Percentiles rank a stretch among this genome's conserved stretches.
Conservation (phyloP, 2,113 vertebrate species). For the Gracilinanus agilis region DNA sequence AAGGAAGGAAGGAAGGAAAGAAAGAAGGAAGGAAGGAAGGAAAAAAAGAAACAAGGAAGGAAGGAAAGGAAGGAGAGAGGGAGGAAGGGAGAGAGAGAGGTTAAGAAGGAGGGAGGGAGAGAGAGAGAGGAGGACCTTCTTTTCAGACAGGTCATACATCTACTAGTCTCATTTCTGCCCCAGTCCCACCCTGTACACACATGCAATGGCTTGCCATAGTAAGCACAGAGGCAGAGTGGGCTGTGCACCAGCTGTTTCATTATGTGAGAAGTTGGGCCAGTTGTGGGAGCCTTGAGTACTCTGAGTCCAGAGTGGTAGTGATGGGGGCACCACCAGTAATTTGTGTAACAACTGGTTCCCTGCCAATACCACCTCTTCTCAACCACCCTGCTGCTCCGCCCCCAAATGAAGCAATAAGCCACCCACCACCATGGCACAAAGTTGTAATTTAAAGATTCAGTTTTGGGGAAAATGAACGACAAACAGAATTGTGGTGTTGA, state of each 20-base stretch:
- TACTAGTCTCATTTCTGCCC: not conserved
- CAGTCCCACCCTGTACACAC: not conserved
- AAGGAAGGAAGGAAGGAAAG: too few species aligned
- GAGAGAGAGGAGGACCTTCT: not conserved
- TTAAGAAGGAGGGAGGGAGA: too few species aligned
- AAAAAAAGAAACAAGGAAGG: too few species aligned
- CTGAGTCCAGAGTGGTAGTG: not conserved
- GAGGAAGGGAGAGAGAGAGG: too few species aligned
- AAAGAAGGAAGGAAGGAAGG: too few species aligned
- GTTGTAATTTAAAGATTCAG: not conserved
- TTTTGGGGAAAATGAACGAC: not conserved
- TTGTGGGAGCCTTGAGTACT: not conserved
- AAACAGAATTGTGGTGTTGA: not conserved
- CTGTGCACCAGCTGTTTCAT: not conserved
- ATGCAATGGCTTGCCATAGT: not conserved
- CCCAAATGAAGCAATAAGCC: conserved; percentile 2
- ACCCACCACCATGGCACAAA: not conserved
- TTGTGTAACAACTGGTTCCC: not conserved
- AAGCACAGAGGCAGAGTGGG: not conserved
- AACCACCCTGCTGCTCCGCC: not conserved
- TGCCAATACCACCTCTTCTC: not conserved
- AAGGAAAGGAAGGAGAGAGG: too few species aligned
- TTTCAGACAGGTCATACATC: not conserved
- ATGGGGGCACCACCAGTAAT: not conserved
- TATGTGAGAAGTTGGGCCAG: not conserved